phyloP scores from a whole-genome alignment of 2,113 vertebrate genomes.

The Excalfactoria chinensis region DNA sequence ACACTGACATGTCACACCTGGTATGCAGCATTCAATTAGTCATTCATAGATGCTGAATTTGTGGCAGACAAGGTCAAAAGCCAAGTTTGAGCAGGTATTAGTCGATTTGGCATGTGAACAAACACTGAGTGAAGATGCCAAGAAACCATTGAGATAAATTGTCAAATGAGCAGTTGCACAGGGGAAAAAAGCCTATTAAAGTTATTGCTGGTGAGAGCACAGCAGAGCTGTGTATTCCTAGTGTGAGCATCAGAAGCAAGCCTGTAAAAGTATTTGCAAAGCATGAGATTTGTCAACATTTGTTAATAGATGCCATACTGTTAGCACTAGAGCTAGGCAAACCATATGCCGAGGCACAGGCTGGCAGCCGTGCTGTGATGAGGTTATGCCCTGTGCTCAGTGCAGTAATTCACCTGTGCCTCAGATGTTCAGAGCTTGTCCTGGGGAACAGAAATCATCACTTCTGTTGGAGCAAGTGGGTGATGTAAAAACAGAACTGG shows the following conservation, averaged over 20 bases:
- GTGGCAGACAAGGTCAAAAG: constrained; percentile 70
- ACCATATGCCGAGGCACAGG: accelerated
- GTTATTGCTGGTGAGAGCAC: constrained; percentile 11
- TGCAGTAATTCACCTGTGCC: neutral
- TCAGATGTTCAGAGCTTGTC: neutral
- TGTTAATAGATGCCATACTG: neutral
- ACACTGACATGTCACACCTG: constrained; percentile 38
- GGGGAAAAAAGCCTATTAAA: neutral
- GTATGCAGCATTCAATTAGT: constrained; percentile 46
- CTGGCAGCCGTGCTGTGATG: neutral
- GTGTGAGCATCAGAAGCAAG: neutral
- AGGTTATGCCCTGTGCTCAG: neutral
- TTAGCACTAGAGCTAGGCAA: neutral
- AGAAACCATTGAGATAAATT: constrained; percentile 31
- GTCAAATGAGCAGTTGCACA: constrained; percentile 26
- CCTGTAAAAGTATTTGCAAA: neutral
- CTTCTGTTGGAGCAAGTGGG: neutral
- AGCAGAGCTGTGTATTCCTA: neutral
- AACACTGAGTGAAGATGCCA: constrained; percentile 27
- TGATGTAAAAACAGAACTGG: neutral
- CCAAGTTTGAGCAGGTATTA: constrained; percentile 45
- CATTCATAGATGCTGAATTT: constrained; percentile 40
- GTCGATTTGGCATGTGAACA: constrained; percentile 43
- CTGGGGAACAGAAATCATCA: neutral
- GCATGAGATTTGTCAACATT: neutral